Evolutionary conservation across 2,797 vertebrate species (phyloP).

Genomic region (Mormyrus hasselquistii): DNA sequence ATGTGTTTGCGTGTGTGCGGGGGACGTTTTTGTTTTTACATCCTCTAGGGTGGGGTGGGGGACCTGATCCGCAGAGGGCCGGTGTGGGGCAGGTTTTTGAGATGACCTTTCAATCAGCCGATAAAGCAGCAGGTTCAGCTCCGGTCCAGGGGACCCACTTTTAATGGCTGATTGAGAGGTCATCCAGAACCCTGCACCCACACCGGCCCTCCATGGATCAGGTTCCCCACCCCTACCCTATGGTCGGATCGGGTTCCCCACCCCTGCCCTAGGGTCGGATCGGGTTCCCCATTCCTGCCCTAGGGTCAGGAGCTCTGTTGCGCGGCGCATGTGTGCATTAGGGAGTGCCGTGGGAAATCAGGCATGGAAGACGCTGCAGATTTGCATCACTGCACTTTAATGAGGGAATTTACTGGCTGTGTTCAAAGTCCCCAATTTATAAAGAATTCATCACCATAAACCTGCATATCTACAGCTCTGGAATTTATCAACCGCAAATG

Average conservation of each 20-base stretch:
- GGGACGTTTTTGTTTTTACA: not conserved
- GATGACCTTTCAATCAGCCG: not conserved
- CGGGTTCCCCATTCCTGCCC: not conserved
- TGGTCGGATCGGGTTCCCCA: not conserved
- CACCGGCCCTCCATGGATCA: not conserved
- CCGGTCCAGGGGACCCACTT: not conserved
- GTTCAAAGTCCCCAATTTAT: constrained; percentile 40
- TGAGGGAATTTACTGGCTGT: constrained; percentile 29
- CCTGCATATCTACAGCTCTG: constrained; percentile 41
- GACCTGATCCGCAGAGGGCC: not conserved
- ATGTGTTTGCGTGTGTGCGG: not conserved
- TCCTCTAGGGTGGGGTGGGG: not conserved
- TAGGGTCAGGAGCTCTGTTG: not conserved
- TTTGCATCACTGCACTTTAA: not conserved
- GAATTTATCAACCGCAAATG: constrained; percentile 30
- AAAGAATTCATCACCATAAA: constrained; percentile 48
- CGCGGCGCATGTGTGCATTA: not conserved
- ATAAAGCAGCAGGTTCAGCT: not conserved
- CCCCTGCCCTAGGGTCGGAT: not conserved
- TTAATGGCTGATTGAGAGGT: not conserved
- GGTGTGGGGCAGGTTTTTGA: not conserved
- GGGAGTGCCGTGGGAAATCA: not conserved
- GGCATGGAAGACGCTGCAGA: not conserved
- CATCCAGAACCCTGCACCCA: not conserved
- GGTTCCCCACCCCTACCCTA: not conserved